Conservation (phyloP, 2,888 invertebrate species). For the Drosophila heteroneura region DNA sequence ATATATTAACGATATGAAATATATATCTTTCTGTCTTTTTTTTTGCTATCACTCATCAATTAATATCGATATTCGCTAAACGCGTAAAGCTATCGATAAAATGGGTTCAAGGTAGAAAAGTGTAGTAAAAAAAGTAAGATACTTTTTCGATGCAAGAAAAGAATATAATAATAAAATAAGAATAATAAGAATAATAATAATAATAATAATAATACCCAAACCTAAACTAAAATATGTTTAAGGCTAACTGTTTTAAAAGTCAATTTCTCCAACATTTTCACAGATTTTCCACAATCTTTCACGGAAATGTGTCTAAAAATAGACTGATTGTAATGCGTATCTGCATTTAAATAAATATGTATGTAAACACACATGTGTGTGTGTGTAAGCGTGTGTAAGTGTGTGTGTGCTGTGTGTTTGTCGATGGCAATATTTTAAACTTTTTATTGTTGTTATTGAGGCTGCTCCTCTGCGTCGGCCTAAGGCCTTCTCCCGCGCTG, state of each 20-base stretch:
- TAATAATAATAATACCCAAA: background rate
- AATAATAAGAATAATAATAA: background rate
- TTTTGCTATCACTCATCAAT: background rate
- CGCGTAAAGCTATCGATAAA: background rate
- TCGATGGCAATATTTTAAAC: slow-evolving; percentile 64
- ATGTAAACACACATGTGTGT: background rate
- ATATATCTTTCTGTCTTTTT: background rate
- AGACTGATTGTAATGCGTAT: slow-evolving; percentile 11
- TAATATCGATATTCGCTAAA: background rate
- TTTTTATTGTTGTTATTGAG: slow-evolving; percentile 61
- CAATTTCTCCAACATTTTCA: background rate
- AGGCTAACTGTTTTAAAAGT: background rate
- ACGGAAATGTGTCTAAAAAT: background rate
- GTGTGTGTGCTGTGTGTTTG: background rate
- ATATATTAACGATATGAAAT: background rate
- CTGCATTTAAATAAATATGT: background rate
- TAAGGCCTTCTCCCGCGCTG: background rate
- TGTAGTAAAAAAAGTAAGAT: background rate
- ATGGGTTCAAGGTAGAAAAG: background rate
- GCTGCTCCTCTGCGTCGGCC: slow-evolving; percentile 12
- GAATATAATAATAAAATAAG: background rate
- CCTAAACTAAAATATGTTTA: background rate
- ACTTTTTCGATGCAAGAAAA: background rate
- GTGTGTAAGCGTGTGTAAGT: background rate
- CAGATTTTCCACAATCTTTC: too few species aligned